Evolutionary conservation across 2,113 vertebrate genomes (phyloP), one percentile per base, ranked within the genome.

Genomic region (Rhinogobius similis): DNA sequence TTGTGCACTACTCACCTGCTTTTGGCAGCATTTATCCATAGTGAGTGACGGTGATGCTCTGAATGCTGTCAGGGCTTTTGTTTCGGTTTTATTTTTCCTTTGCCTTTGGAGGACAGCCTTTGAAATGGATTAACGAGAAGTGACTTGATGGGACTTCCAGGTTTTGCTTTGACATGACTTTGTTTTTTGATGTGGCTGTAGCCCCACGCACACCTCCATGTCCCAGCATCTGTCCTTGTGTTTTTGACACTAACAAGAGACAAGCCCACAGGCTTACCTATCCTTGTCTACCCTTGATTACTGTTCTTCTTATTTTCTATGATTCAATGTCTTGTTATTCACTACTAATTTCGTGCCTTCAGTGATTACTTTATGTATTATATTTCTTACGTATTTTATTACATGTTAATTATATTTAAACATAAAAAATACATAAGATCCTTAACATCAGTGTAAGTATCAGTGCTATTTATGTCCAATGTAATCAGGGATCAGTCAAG

Each of bases 91-190:
- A 65, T 67, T 48, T 36, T 27, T 52, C 65, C 68, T 70, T 72
- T 68, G 67, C 67, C 67, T 78, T 67, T 43, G 44, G 72, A 83
- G 76, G 76, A 78, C 82, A 72, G 71, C 65, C 81, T 87, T 78
- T 86, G 76, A 88, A 84, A 85, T 29, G 73, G 78, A 89, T 85
- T 86, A 81, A 85, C 64, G 2, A 70, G 78, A 74, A 67, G 5
- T 67, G 82, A 82, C 81, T 78, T 41, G 78, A 86, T 85, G 81
- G 74, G 82, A 79, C 78, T 85, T 74, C 70, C 67, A 81, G 83
- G 82, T 84, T 61, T 82, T 27, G 62, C 74, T 87, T 84, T 82
- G 82, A 80, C 78, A 77, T 6, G 72, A 70, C 77, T 82, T 73
- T 69, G 58, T 62, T 62, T 58, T 87, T 82, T 84, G 83, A 84